Percentiles rank a stretch among this genome's conserved stretches.
phyloP scores from a whole-genome alignment of 2,797 vertebrate species.

The Menidia menidia region DNA sequence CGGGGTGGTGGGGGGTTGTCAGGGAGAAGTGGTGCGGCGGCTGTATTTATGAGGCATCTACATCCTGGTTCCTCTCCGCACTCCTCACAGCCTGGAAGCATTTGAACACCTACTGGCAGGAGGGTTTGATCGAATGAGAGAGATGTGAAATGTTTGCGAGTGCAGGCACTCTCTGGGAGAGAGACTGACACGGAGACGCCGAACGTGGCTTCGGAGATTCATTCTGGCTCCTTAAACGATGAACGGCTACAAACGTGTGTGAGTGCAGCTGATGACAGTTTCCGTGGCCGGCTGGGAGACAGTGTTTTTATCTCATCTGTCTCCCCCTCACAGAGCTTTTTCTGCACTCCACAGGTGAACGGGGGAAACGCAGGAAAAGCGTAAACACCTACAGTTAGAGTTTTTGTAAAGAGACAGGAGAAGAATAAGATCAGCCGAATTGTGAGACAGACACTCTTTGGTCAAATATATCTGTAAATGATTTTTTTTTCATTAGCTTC shows the following conservation, averaged over 20 bases:
- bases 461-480: too few relatives aligned
- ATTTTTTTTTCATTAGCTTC: too few relatives aligned
- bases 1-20: slow-evolving; percentile 25
- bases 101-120: slow-evolving; percentile 36
- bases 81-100: slow-evolving; percentile 38
- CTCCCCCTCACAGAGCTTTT: background rate
- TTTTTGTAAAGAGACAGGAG: too few relatives aligned
- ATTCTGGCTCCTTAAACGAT: background rate
- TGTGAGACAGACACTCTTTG: too few relatives aligned
- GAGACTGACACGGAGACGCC: slow-evolving; percentile 16
- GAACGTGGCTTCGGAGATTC: slow-evolving; percentile 9
- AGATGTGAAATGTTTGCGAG: slow-evolving; percentile 2
- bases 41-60: slow-evolving; percentile 35
- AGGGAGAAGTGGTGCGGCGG: slow-evolving; percentile 39
- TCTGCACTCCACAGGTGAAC: background rate
- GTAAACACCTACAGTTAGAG: too few relatives aligned
- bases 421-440: too few relatives aligned
- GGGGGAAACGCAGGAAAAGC: too few relatives aligned
- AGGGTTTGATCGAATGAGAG: slow-evolving; percentile 29
- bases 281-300: slow-evolving; percentile 17
- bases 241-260: slow-evolving; percentile 17
- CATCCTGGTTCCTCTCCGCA: slow-evolving; percentile 44
- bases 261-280: slow-evolving; percentile 12
- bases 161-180: slow-evolving; percentile 9
- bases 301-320: background rate